A percentile compares a stretch with the other conserved stretches of the same genome.
phyloP scores from a whole-genome alignment of 2,888 invertebrate species.

The Xylota segnis region DNA sequence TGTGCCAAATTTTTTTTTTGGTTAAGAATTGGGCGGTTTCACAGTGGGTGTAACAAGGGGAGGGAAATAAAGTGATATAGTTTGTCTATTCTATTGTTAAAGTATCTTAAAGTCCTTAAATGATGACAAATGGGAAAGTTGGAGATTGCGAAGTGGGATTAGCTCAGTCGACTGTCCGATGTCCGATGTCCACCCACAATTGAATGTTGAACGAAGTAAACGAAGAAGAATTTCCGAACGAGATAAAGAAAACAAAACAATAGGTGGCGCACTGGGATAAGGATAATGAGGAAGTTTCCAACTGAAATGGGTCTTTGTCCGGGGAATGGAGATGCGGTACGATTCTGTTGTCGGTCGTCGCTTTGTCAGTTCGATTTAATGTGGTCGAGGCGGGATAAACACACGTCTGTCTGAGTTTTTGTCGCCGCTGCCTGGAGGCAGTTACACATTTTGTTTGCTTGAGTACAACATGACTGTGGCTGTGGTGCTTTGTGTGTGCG shows the following conservation, averaged over 20 bases:
- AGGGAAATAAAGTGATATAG: conserved; percentile 72
- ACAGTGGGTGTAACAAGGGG: background rate
- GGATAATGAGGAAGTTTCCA: conserved; percentile 51
- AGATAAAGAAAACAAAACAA: conserved; percentile 49
- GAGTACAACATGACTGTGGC: conserved; percentile 1
- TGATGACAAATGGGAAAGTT: conserved; percentile 46
- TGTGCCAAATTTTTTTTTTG: conserved; percentile 60
- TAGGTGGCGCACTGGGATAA: conserved; percentile 36
- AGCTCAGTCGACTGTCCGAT: conserved; percentile 34
- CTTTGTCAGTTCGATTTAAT: conserved; percentile 62
- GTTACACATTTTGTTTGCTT: conserved; percentile 56
- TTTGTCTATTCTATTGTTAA: conserved; percentile 68
- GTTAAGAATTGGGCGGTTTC: background rate
- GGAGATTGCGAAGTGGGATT: conserved; percentile 8
- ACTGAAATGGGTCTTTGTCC: conserved; percentile 11
- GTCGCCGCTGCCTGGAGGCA: conserved; percentile 35
- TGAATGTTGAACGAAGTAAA: conserved; percentile 18
- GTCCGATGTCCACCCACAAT: conserved; percentile 23
- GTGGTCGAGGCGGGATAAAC: conserved; percentile 36
- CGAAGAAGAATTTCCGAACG: conserved; percentile 30
- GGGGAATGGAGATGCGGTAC: conserved; percentile 1
- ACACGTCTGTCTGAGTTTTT: conserved; percentile 57
- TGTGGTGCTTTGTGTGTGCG: conserved; percentile 2
- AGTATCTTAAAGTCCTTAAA: conserved; percentile 54
- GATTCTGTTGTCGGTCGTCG: conserved; percentile 29